Percentiles rank a stretch among this genome's conserved stretches.
Conservation (phyloP, 2,888 invertebrate species). For the Apantesis nais region DNA sequence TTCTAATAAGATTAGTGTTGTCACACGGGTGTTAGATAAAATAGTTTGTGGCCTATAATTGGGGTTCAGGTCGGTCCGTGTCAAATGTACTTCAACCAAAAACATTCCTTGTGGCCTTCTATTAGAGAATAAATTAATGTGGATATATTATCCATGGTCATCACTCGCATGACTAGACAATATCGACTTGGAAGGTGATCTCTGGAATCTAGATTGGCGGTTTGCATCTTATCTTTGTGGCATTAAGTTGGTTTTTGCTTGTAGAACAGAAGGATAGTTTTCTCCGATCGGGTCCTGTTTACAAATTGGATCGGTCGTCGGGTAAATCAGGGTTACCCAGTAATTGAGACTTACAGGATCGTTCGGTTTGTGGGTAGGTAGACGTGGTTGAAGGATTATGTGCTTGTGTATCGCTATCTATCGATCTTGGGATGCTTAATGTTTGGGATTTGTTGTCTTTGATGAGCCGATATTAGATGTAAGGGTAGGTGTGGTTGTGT, state of each 20-base stretch:
- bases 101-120: slow-evolving; percentile 46
- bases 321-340: slow-evolving; percentile 82
- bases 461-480: slow-evolving; percentile 35
- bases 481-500: slow-evolving; percentile 7
- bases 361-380: slow-evolving; percentile 73
- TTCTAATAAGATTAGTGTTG: slow-evolving; percentile 84
- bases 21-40: slow-evolving; percentile 84
- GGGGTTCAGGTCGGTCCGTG: slow-evolving; percentile 69
- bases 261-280: slow-evolving; percentile 60
- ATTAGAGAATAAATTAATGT: slow-evolving; percentile 54
- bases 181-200: slow-evolving; percentile 80
- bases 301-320: slow-evolving; percentile 84
- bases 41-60: slow-evolving; percentile 85
- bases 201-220: slow-evolving; percentile 23
- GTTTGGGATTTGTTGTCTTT: slow-evolving; percentile 50
- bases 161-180: slow-evolving; percentile 85
- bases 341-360: slow-evolving; percentile 85
- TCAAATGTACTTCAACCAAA: slow-evolving; percentile 43
- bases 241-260: slow-evolving; percentile 47
- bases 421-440: slow-evolving; percentile 66
- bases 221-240: slow-evolving; percentile 19
- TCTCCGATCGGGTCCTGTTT: slow-evolving; percentile 79
- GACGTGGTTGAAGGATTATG: slow-evolving; percentile 79
- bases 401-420: slow-evolving; percentile 70
- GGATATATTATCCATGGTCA: slow-evolving; percentile 68